These are phyloP conservation scores for Philopotamus ludificatus DNA, from an alignment of 1,140 invertebrate genomes.

Conservation along the genomic window DNA sequence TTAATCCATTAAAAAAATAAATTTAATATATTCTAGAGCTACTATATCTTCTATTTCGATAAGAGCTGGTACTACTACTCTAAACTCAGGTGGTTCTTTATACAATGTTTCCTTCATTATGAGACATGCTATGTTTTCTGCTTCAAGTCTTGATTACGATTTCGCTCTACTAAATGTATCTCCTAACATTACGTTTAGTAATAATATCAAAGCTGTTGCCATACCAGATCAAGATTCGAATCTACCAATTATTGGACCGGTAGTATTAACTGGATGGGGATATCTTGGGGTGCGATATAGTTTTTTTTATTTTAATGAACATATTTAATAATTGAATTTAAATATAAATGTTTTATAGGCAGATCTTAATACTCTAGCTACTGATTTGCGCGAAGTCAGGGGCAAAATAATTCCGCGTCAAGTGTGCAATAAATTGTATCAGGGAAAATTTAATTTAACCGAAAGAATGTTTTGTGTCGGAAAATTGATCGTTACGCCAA, in stretches of 20 bases:
- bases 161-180: slow-evolving; percentile 46
- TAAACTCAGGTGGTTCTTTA: slow-evolving; percentile 50
- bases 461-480: slow-evolving; percentile 54
- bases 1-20: not conserved
- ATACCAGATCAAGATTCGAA: slow-evolving; percentile 45
- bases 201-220: slow-evolving; percentile 46
- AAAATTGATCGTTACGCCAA: slow-evolving; percentile 52
- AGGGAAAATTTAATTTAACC: slow-evolving; percentile 47
- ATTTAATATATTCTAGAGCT: slow-evolving; percentile 41
- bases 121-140: no score
- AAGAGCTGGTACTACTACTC: slow-evolving; percentile 49
- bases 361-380: slow-evolving; percentile 46
- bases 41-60: slow-evolving; percentile 44
- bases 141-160: slow-evolving; percentile 47
- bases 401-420: slow-evolving; percentile 51
- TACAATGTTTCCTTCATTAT: slow-evolving; percentile 48
- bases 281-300: no score
- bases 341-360: slow-evolving; percentile 40
- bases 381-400: slow-evolving; percentile 50
- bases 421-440: slow-evolving; percentile 51
- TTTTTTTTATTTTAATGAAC: slow-evolving; percentile 1
- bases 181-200: slow-evolving; percentile 45
- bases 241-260: slow-evolving; percentile 45
- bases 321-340: not conserved
- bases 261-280: slow-evolving; percentile 53